Evolutionary conservation across 2,888 invertebrate species (phyloP), one percentile per base, ranked within the genome.

Genomic region (Amphiduros pacificus): DNA sequence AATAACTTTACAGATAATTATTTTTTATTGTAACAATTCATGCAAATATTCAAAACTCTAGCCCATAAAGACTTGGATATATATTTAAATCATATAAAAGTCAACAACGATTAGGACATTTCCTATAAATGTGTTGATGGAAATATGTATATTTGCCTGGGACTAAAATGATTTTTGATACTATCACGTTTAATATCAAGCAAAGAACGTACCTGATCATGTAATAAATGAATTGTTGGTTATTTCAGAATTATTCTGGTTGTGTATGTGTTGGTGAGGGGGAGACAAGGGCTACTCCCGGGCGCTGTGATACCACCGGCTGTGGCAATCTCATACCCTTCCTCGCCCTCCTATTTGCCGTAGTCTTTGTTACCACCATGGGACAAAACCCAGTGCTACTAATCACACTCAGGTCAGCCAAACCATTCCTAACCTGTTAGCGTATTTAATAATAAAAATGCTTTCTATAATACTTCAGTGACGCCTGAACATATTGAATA

Each of bases 361-460:
- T 60, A 20, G 55, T 62, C 28, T 60, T 65, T 31, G 28, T 60
- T 41, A 64, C 61, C 6, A 50, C 55, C n/a, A 49, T 60, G 20
- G 63, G 64, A 14, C 66, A 66, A 48, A 64, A 66, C 31, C 61
- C 66, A 0, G 49, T 51, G 11, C 61, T 64, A 17, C 31, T 66
- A 41, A 59, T 66, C 22, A 66, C 66, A 1, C 52, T 66, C 14
- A 22, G 41, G 26, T 44, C n/a, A 20, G n/a, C 11, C 17, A 11
- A 11, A 11, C 17, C 17, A 36, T 36, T 36, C 9, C 17, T 11
- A 11, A 11, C 17, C 36, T 36, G 9, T 17, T 36, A 17, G 17
- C 36, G 17, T 11, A 36, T 36, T n/a, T n/a, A n/a, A n/a, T n/a
- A n/a, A n/a, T n/a, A n/a, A n/a, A n/a, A n/a, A n/a, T n/a, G n/a